Percentiles rank a stretch among this genome's conserved stretches.
phyloP scores from a whole-genome alignment of 2,888 invertebrate genomes.

The Lumbricus terrestris region DNA sequence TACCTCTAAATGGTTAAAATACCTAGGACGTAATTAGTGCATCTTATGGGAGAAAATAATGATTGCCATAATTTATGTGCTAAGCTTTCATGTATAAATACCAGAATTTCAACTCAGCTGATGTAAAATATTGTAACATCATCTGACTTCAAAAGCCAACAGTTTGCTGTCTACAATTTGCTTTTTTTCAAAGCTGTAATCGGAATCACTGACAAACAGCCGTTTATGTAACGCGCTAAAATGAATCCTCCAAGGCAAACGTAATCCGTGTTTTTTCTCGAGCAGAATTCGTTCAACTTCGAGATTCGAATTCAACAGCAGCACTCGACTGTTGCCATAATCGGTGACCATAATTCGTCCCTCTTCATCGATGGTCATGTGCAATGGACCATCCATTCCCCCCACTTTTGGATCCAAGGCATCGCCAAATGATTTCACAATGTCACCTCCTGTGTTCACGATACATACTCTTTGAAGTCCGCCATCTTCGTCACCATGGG shows the following conservation, averaged over 20 bases:
- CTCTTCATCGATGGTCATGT: not conserved
- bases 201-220: not conserved
- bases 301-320: not conserved
- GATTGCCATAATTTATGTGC: no score
- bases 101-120: not conserved
- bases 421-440: not conserved
- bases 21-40: no score
- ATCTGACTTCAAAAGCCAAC: not conserved
- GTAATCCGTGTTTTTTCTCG: not conserved
- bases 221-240: not conserved
- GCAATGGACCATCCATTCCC: not conserved
- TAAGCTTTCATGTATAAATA: not conserved
- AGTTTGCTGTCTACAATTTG: not conserved
- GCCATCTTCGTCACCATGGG: not conserved
- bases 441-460: not conserved
- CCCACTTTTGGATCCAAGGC: not conserved
- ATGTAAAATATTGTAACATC: not conserved
- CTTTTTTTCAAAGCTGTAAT: not conserved
- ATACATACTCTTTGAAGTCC: not conserved
- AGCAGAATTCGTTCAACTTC: not conserved
- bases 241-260: not conserved
- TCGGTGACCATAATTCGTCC: not conserved
- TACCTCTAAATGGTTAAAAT: no score
- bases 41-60: no score
- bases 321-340: not conserved